Percentiles rank a stretch among this genome's conserved stretches.
Conservation (phyloP, 2,797 vertebrate species). For the Cirrhinus mrigala region DNA sequence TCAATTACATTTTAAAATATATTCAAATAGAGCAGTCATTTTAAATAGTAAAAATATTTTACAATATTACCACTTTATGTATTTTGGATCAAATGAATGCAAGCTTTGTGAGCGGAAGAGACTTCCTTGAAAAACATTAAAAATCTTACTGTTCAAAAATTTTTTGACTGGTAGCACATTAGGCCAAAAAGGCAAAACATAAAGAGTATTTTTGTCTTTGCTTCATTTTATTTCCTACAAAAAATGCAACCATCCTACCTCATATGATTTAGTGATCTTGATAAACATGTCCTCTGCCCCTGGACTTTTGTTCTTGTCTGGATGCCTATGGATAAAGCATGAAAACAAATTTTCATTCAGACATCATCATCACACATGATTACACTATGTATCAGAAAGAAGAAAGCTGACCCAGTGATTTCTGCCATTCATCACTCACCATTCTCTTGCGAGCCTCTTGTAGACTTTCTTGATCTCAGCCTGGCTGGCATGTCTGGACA, state of each 20-base stretch:
- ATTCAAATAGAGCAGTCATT: neutral
- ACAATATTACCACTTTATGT: neutral
- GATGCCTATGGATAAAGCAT: conserved; percentile 83
- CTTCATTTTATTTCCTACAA: neutral
- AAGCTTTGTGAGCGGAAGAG: neutral
- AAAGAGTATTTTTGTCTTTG: neutral
- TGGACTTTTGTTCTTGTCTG: conserved; percentile 96
- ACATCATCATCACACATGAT: neutral
- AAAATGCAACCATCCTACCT: conserved; percentile 79
- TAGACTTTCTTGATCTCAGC: conserved; percentile 90
- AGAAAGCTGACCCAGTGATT: neutral
- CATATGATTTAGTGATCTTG: conserved; percentile 94
- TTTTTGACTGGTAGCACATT: neutral
- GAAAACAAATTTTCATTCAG: neutral
- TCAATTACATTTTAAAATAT: neutral
- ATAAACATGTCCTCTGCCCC: conserved; percentile 96
- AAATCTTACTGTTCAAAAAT: neutral
- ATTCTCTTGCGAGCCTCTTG: conserved; percentile 90
- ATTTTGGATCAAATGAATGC: neutral
- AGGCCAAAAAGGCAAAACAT: neutral
- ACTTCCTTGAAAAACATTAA: no score
- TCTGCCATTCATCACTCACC: conserved; percentile 77
- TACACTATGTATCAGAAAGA: neutral
- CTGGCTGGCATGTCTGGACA: conserved; percentile 84
- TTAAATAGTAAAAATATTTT: neutral